phyloP scores from a whole-genome alignment of 2,113 vertebrate genomes.

The Psettodes erumei region DNA sequence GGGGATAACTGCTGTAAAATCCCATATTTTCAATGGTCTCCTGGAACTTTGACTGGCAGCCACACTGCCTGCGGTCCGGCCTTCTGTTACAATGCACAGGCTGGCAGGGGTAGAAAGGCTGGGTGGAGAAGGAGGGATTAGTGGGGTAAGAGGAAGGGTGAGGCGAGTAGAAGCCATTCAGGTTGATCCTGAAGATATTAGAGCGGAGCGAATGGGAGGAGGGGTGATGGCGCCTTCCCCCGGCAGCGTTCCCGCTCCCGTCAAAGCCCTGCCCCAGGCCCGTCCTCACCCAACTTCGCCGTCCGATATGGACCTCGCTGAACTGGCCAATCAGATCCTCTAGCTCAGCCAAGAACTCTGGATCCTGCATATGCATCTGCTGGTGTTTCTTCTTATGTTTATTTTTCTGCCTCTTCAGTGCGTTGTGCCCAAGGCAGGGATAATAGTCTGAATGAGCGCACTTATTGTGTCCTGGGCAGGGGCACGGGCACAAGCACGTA shows the following conservation, averaged over 20 bases:
- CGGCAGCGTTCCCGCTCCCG: conserved; percentile 51
- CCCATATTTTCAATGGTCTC: conserved; percentile 93
- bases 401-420: conserved; percentile 92
- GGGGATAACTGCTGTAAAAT: conserved; percentile 93
- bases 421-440: conserved; percentile 89
- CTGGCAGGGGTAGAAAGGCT: conserved; percentile 86
- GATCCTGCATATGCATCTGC: conserved; percentile 90
- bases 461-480: conserved; percentile 73
- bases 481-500: conserved; percentile 68
- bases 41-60: conserved; percentile 91
- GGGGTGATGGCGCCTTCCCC: conserved; percentile 85
- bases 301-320: conserved; percentile 91
- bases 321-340: conserved; percentile 91
- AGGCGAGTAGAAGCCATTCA: conserved; percentile 95
- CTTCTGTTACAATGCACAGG: conserved; percentile 91
- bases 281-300: conserved; percentile 82
- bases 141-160: conserved; percentile 78
- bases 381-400: conserved; percentile 98
- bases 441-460: conserved; percentile 70
- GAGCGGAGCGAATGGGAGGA: conserved; percentile 90
- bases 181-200: conserved; percentile 91
- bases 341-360: conserved; percentile 91
- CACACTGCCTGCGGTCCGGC: conserved; percentile 91
- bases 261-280: conserved; percentile 62
- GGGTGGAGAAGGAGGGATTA: conserved; percentile 76